Evolutionary conservation across 35 echinoderm and acorn worm species (phyloP).

Genomic region (Heliocidaris tuberculata): DNA sequence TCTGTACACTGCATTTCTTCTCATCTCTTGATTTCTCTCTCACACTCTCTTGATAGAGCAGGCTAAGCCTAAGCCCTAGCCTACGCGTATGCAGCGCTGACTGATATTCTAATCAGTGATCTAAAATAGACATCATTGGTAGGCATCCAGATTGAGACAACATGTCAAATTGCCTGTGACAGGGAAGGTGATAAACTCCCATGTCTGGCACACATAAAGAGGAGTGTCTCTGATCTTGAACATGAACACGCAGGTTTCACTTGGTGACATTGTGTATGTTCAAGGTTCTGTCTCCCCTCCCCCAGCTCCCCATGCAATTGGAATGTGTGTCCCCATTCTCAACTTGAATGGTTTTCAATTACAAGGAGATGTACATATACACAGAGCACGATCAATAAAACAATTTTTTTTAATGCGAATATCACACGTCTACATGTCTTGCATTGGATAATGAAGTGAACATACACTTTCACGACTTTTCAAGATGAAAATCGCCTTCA

Average conservation of each 20-base stretch:
- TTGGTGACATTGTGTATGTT: background rate
- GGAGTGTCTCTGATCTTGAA: background rate
- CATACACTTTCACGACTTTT: too few relatives aligned
- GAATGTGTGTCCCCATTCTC: background rate
- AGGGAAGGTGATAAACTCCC: background rate
- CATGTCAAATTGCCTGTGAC: background rate
- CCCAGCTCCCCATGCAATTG: background rate
- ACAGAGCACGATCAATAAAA: background rate
- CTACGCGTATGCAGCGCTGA: background rate
- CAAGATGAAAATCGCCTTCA: too few relatives aligned
- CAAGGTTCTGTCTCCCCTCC: background rate
- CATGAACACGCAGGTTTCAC: background rate
- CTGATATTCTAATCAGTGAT: slow-evolving; percentile 8
- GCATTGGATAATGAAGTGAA: too few relatives aligned
- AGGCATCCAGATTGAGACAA: background rate
- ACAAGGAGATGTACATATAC: background rate
- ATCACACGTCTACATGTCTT: too few relatives aligned
- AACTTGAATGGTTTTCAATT: background rate
- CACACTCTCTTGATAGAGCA: too few relatives aligned
- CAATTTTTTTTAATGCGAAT: too few relatives aligned
- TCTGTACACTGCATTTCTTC: too few relatives aligned
- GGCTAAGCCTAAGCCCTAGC: background rate
- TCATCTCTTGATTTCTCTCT: too few relatives aligned
- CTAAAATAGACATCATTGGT: slow-evolving; percentile 22
- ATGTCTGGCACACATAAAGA: background rate